Conservation (phyloP, 2,113 vertebrate species). For the Proteles cristata region DNA sequence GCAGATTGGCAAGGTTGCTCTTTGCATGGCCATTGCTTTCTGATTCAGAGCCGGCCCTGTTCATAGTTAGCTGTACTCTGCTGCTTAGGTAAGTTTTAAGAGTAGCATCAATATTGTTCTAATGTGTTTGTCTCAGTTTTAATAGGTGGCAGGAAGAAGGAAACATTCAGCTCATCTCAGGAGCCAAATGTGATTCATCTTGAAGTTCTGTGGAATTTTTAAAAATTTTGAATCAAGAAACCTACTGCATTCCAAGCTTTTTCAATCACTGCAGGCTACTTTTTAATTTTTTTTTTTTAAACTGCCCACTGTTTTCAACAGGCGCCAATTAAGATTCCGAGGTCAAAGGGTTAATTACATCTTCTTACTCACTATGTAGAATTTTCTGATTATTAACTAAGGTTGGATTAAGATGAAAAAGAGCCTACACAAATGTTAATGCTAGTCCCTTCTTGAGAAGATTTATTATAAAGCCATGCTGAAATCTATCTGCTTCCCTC, state of each 20-base stretch:
- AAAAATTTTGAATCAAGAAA: slow-evolving; percentile 81
- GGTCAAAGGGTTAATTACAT: slow-evolving; percentile 95
- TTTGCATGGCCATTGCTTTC: neutral
- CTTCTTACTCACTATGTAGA: slow-evolving; percentile 91
- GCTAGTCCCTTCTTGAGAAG: slow-evolving; percentile 86
- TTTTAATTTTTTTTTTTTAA: slow-evolving; percentile 78
- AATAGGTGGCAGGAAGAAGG: slow-evolving; percentile 41
- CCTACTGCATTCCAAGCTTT: slow-evolving; percentile 81
- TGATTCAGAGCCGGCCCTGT: neutral
- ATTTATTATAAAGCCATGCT: slow-evolving; percentile 87
- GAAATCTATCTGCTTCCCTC: slow-evolving; percentile 86
- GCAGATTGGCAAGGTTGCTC: neutral
- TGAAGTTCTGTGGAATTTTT: slow-evolving; percentile 79
- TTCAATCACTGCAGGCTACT: slow-evolving; percentile 88
- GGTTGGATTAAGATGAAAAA: slow-evolving; percentile 90
- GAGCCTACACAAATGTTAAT: slow-evolving; percentile 88
- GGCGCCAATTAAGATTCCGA: slow-evolving; percentile 91
- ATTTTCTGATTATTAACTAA: slow-evolving; percentile 91
- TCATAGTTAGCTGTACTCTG: neutral
- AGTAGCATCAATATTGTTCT: slow-evolving; percentile 34
- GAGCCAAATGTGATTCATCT: slow-evolving; percentile 84
- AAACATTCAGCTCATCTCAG: slow-evolving; percentile 55
- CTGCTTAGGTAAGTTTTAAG: slow-evolving; percentile 50
- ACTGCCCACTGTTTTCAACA: slow-evolving; percentile 90
- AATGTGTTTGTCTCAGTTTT: slow-evolving; percentile 66